These are phyloP conservation scores for Elanoides forficatus DNA, from an alignment of 2,113 vertebrate species.

Conservation along the genomic window DNA sequence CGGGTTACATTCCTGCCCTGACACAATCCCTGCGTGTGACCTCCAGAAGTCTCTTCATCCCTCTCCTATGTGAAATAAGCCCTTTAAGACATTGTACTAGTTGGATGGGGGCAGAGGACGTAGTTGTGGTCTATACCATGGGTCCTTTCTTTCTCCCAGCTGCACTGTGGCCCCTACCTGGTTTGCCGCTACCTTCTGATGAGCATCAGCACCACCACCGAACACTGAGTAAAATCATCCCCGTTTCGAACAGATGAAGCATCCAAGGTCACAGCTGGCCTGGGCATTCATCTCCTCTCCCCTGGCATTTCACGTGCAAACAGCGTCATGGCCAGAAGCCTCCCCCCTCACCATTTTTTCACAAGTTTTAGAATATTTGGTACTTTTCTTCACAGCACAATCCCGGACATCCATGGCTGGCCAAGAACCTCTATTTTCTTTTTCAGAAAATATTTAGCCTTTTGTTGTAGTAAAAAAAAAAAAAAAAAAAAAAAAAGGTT, in stretches of 20 bases:
- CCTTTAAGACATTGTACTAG: neutral
- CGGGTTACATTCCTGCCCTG: neutral
- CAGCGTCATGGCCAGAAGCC: neutral
- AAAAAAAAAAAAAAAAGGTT: neutral
- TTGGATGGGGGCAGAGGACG: neutral
- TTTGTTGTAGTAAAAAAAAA: neutral
- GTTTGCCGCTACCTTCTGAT: neutral
- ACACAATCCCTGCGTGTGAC: neutral
- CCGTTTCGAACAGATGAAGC: neutral
- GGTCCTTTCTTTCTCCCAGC: neutral
- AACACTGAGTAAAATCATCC: neutral
- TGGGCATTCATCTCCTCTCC: neutral
- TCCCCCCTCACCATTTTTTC: conserved; percentile 27
- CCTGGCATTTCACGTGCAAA: neutral
- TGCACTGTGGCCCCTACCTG: neutral
- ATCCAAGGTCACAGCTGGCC: conserved; percentile 22
- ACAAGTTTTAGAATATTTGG: conserved; percentile 18
- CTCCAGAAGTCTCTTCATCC: neutral
- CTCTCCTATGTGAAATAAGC: neutral
- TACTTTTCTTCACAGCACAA: conserved; percentile 15
- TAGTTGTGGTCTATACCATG: accelerated
- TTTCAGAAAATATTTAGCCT: conserved; percentile 32
- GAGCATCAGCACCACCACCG: neutral
- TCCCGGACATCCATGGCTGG: neutral
- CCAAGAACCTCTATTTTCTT: neutral